phyloP scores from a whole-genome alignment of 2,113 vertebrate genomes.

The Pica pica region DNA sequence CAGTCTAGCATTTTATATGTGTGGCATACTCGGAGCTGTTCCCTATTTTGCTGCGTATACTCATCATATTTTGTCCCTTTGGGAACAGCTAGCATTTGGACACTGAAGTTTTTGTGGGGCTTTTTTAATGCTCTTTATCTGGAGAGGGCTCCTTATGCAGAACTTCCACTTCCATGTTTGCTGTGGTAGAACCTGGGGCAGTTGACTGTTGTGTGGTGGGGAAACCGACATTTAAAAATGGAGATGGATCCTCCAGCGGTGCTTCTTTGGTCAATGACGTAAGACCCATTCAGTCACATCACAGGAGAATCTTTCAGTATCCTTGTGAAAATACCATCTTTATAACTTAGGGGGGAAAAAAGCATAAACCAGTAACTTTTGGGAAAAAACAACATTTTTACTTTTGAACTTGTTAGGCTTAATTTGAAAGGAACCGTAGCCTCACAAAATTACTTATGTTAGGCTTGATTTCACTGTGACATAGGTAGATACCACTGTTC shows the following conservation, averaged over 20 bases:
- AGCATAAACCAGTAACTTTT: neutral
- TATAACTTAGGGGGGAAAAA: neutral
- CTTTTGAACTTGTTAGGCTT: neutral
- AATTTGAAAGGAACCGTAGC: neutral
- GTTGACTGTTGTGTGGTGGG: neutral
- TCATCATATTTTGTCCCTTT: neutral
- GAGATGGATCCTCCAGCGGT: rapidly evolving
- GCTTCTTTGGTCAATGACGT: neutral
- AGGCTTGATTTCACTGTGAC: neutral
- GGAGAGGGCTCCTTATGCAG: neutral
- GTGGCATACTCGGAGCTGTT: neutral
- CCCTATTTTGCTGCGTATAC: neutral
- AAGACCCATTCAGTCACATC: neutral
- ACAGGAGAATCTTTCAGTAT: neutral
- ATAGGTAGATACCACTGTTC: neutral
- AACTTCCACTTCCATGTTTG: neutral
- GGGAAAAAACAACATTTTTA: neutral
- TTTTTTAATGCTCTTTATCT: neutral
- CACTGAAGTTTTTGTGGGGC: neutral
- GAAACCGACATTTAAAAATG: neutral
- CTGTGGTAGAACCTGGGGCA: neutral
- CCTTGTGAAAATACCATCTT: neutral
- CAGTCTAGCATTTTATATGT: neutral
- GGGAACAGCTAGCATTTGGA: neutral
- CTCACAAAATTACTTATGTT: neutral